These are phyloP conservation scores for Drosophila dunni DNA, from an alignment of 1,140 invertebrate species.

Conservation along the genomic window DNA sequence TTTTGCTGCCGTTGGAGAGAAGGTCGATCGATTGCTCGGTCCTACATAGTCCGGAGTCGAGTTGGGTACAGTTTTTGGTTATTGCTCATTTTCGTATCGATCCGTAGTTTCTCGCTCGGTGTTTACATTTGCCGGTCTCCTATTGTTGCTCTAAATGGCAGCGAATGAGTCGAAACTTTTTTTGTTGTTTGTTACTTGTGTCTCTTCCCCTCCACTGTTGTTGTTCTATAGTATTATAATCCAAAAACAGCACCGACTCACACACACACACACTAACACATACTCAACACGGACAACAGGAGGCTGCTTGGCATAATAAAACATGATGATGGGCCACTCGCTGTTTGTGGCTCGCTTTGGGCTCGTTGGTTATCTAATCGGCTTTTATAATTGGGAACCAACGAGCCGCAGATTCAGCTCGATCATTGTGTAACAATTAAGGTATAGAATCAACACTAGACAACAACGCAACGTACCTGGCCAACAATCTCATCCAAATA, in stretches of 20 bases:
- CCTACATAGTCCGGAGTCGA: constrained; percentile 38
- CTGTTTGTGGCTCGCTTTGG: constrained; percentile 37
- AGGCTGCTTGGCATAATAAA: constrained; percentile 59
- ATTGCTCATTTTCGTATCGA: constrained; percentile 82
- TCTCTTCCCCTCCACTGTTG: not conserved
- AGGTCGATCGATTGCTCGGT: constrained; percentile 50
- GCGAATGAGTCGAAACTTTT: constrained; percentile 78
- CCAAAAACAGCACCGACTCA: constrained; percentile 68
- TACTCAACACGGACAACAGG: constrained; percentile 31
- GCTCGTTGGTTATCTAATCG: constrained; percentile 72
- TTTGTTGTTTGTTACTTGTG: not conserved
- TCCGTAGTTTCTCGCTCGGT: constrained; percentile 58
- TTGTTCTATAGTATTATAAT: constrained; percentile 56
- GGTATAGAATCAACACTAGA: constrained; percentile 67
- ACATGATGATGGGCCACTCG: constrained; percentile 66
- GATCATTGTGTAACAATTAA: constrained; percentile 82
- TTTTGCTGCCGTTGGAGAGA: constrained; percentile 34
- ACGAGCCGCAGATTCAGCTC: constrained; percentile 65
- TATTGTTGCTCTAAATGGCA: constrained; percentile 82
- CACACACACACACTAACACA: constrained; percentile 17
- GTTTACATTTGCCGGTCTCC: constrained; percentile 74
- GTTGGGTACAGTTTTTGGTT: constrained; percentile 60
- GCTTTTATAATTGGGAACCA: constrained; percentile 76
- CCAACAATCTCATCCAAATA: constrained; percentile 7
- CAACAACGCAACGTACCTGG: constrained; percentile 39